Conservation (phyloP, 2,797 vertebrate genomes). For the Silurus aristotelis region DNA sequence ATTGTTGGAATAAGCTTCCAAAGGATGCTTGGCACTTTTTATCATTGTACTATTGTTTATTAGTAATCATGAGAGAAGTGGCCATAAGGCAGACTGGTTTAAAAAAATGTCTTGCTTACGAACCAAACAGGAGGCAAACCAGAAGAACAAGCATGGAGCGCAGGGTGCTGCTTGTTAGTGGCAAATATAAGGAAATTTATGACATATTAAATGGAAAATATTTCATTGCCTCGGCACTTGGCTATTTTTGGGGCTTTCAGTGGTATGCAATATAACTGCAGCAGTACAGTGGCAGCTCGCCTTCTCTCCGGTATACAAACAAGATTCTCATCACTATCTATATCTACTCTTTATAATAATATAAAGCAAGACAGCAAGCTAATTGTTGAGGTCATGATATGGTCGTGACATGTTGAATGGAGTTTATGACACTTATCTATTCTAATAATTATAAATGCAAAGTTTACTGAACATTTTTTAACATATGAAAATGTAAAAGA, state of each 20-base stretch:
- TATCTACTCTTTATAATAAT: background rate
- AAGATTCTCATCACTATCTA: background rate
- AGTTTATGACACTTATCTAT: background rate
- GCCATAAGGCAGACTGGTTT: background rate
- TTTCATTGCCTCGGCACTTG: slow-evolving; percentile 2
- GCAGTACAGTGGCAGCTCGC: background rate
- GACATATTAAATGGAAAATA: slow-evolving; percentile 18
- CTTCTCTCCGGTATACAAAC: background rate
- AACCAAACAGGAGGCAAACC: background rate
- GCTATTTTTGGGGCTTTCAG: slow-evolving; percentile 10
- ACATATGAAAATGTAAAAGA: background rate
- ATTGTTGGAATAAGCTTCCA: background rate
- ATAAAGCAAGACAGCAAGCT: background rate
- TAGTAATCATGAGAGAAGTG: background rate
- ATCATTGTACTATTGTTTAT: background rate
- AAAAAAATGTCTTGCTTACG: background rate
- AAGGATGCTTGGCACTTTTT: background rate
- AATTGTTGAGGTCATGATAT: background rate
- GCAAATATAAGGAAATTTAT: slow-evolving; percentile 7
- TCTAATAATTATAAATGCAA: background rate
- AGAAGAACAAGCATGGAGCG: background rate
- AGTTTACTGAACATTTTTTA: background rate
- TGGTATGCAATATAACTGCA: background rate
- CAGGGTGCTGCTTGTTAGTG: background rate
- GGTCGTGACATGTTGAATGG: background rate